These are phyloP conservation scores for Tragelaphus scriptus DNA, from an alignment of 2,113 vertebrate genomes.

Conservation along the genomic window DNA sequence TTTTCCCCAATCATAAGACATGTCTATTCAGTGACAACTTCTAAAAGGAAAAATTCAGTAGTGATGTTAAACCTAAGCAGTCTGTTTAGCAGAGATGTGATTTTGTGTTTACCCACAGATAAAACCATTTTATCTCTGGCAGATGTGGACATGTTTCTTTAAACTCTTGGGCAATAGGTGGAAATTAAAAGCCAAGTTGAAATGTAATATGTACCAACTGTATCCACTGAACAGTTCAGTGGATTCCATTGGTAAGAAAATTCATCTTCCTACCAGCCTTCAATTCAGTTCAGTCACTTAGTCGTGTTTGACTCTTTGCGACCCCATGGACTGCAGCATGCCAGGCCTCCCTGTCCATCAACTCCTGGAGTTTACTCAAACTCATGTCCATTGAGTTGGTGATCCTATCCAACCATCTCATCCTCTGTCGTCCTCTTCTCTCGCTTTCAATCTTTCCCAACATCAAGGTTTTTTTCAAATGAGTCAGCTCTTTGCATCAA, in stretches of 20 bases:
- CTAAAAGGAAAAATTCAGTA: conserved; percentile 43
- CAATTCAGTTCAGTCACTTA: not conserved
- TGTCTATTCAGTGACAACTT: conserved; percentile 1
- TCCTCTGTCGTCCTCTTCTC: not conserved
- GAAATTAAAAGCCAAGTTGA: not conserved
- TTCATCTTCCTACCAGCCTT: not conserved
- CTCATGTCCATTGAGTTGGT: not conserved
- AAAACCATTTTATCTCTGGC: not conserved
- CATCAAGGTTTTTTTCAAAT: not conserved
- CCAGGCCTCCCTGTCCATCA: not conserved
- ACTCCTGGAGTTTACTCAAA: not conserved
- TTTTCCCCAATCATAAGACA: not conserved
- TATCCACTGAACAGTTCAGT: not conserved
- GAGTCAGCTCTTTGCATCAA: not conserved
- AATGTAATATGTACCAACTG: not conserved
- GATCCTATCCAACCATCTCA: not conserved
- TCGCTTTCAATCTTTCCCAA: not conserved
- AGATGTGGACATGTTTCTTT: not conserved
- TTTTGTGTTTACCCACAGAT: not conserved
- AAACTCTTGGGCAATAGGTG: not conserved
- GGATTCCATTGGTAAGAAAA: conserved; percentile 1
- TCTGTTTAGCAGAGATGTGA: conserved; percentile 15
- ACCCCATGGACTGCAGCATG: not conserved
- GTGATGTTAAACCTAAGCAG: not conserved
- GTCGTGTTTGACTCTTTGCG: accelerated